Evolutionary conservation across 1,140 invertebrate genomes (phyloP).

Genomic region (Solenopsis invicta): DNA sequence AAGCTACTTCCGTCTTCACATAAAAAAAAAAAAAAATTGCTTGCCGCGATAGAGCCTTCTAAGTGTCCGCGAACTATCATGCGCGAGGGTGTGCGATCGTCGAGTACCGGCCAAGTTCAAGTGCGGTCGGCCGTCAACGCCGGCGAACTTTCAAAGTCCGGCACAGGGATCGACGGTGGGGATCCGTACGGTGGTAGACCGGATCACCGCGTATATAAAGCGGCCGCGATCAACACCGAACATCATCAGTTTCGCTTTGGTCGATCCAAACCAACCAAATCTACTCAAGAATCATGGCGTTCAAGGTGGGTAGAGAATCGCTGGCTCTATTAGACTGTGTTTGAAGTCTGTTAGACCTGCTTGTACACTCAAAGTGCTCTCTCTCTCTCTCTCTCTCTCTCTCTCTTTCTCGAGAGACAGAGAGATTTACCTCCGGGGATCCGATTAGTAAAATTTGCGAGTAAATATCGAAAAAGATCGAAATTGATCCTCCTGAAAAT

Average conservation of each 20-base stretch:
- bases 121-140: slow-evolving; percentile 60
- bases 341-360: background rate
- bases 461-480: background rate
- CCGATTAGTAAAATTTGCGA: slow-evolving; percentile 10
- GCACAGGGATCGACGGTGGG: slow-evolving; percentile 56
- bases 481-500: background rate
- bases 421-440: background rate
- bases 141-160: slow-evolving; percentile 71
- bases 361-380: background rate
- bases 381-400: too few relatives aligned
- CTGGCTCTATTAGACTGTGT: background rate
- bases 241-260: slow-evolving; percentile 80
- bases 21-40: background rate
- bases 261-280: slow-evolving; percentile 71
- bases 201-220: slow-evolving; percentile 70
- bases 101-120: slow-evolving; percentile 72
- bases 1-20: background rate
- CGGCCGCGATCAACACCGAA: slow-evolving; percentile 59
- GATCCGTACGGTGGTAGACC: slow-evolving; percentile 29
- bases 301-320: slow-evolving; percentile 79
- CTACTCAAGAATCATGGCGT: slow-evolving; percentile 78
- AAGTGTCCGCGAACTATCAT: background rate
- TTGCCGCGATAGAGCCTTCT: background rate
- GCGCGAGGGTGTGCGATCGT: slow-evolving; percentile 29
- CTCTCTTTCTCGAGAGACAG: too few relatives aligned